phyloP scores from a whole-genome alignment of 2,113 vertebrate genomes.

The Uria lomvia region DNA sequence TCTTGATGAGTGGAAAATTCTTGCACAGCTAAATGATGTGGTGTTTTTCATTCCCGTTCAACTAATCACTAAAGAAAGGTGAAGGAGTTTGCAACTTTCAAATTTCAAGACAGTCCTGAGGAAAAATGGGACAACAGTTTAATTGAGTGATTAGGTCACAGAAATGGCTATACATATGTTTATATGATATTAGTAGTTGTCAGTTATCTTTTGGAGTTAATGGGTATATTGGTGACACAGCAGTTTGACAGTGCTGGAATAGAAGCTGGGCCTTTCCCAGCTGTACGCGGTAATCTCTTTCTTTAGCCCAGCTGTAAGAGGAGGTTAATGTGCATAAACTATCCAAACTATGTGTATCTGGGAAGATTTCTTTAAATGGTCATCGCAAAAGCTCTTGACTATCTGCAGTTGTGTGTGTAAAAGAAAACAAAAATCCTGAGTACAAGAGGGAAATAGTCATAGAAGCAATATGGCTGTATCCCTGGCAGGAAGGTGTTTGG shows the following conservation, averaged over 20 bases:
- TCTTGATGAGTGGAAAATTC: background rate
- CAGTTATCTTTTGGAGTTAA: background rate
- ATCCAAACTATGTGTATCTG: background rate
- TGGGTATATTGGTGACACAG: background rate
- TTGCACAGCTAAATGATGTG: background rate
- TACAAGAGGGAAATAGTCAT: background rate
- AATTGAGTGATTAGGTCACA: background rate
- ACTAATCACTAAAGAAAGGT: background rate
- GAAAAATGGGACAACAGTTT: background rate
- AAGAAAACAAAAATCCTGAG: background rate
- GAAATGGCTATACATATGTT: background rate
- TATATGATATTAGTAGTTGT: background rate
- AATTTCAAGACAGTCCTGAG: background rate
- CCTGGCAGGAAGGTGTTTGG: background rate
- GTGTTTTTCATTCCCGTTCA: background rate
- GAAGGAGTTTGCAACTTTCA: background rate
- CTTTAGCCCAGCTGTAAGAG: background rate
- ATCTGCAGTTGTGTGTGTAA: background rate
- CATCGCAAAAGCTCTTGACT: background rate
- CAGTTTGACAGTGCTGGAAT: background rate
- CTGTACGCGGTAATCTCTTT: background rate
- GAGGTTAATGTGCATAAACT: background rate
- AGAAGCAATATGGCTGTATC: background rate
- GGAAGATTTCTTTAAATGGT: background rate
- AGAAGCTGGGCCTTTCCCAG: background rate